Conservation (phyloP, 1,140 invertebrate genomes). For the Ceratina calcarata region DNA sequence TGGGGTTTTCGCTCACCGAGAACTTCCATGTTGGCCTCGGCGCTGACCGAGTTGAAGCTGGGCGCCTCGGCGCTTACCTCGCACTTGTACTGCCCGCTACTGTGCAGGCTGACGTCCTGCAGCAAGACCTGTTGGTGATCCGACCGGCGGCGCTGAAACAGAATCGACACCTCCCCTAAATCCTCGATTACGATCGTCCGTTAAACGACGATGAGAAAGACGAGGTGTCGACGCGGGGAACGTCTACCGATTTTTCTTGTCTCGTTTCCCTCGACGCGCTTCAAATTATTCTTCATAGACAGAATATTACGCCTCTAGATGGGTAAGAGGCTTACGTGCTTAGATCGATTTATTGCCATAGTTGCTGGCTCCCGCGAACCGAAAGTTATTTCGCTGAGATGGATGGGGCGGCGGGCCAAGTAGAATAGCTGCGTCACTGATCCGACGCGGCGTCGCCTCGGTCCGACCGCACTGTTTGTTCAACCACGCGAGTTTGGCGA, state of each 20-base stretch:
- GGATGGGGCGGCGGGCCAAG: conserved; percentile 2
- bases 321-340: conserved; percentile 49
- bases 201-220: no score
- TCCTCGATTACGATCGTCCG: no score
- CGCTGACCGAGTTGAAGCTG: conserved; percentile 85
- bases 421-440: conserved; percentile 15
- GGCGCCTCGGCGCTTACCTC: conserved; percentile 90
- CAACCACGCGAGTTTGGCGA: no score
- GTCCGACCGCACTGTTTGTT: no score
- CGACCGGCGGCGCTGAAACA: conserved; percentile 81
- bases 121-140: conserved; percentile 83
- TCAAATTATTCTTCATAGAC: conserved; percentile 40
- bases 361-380: background rate
- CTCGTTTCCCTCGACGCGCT: background rate
- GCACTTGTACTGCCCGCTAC: conserved; percentile 87
- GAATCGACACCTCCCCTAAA: background rate
- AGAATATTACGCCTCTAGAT: conserved; percentile 35
- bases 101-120: conserved; percentile 83
- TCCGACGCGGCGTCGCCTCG: background rate
- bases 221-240: background rate
- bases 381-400: conserved; percentile 35
- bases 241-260: no score
- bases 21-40: conserved; percentile 86
- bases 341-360: conserved; percentile 47
- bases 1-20: conserved; percentile 82